Conservation (phyloP, 2,797 vertebrate species). For the Mus minutoides region DNA sequence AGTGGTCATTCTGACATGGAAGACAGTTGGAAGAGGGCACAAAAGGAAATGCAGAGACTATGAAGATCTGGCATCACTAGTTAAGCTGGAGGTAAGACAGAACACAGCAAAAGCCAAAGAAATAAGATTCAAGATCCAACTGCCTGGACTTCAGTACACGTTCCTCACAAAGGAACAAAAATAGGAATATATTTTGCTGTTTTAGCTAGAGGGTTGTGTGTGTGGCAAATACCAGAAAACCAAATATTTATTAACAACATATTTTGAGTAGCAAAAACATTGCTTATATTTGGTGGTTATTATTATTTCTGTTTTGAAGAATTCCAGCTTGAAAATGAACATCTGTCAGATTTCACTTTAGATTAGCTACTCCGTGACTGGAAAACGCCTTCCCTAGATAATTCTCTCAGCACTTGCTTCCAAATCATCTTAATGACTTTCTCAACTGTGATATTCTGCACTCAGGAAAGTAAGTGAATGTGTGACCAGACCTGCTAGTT, state of each 20-base stretch:
- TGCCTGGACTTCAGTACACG: background rate
- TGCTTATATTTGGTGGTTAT: slow-evolving; percentile 34
- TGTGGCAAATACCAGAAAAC: slow-evolving; percentile 10
- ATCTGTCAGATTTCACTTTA: slow-evolving; percentile 66
- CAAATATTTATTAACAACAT: slow-evolving; percentile 55
- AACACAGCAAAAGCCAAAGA: slow-evolving; percentile 16
- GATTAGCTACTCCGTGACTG: slow-evolving; percentile 55
- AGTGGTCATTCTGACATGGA: slow-evolving; percentile 52
- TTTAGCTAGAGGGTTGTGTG: background rate
- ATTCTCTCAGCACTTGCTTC: slow-evolving; percentile 61
- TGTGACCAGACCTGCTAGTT: slow-evolving; percentile 12
- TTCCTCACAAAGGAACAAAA: background rate
- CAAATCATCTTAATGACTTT: slow-evolving; percentile 62
- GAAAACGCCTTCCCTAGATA: slow-evolving; percentile 54
- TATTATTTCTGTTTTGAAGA: slow-evolving; percentile 59
- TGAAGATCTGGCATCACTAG: slow-evolving; percentile 5
- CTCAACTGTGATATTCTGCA: slow-evolving; percentile 48
- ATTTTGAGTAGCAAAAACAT: slow-evolving; percentile 60
- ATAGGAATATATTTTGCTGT: background rate
- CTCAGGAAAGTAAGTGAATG: slow-evolving; percentile 39
- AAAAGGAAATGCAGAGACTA: slow-evolving; percentile 57
- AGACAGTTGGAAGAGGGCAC: slow-evolving; percentile 1
- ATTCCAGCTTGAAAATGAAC: slow-evolving; percentile 54
- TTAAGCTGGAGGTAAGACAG: slow-evolving; percentile 31
- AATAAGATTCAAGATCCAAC: slow-evolving; percentile 55